phyloP scores from a whole-genome alignment of 2,888 invertebrate genomes.

The Hofmannophila pseudospretella region DNA sequence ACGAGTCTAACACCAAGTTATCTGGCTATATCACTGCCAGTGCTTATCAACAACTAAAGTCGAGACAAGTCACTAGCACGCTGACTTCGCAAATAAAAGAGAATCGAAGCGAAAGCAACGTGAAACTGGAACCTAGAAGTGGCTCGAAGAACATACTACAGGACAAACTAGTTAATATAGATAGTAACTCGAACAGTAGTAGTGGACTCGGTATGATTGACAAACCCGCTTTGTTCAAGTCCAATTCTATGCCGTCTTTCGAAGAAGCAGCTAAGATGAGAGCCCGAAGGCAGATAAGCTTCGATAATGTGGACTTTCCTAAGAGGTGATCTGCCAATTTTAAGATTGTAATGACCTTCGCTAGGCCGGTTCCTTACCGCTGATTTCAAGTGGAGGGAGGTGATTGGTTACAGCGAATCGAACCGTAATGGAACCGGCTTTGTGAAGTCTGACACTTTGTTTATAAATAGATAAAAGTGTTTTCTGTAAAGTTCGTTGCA shows the following conservation, averaged over 20 bases:
- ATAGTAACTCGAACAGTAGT: constrained; percentile 56
- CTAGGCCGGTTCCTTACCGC: too few relatives aligned
- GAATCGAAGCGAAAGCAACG: constrained; percentile 39
- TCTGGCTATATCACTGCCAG: constrained; percentile 72
- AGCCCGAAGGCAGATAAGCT: constrained; percentile 79
- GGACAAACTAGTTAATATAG: constrained; percentile 68
- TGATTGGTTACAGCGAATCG: too few relatives aligned
- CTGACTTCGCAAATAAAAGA: constrained; percentile 54
- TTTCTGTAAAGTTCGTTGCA: too few relatives aligned
- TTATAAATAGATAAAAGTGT: not conserved
- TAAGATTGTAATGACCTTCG: constrained; percentile 2
- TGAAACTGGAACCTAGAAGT: constrained; percentile 52
- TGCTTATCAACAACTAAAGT: constrained; percentile 55
- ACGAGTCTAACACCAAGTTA: constrained; percentile 47
- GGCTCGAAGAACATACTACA: constrained; percentile 62
- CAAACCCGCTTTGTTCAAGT: constrained; percentile 49
- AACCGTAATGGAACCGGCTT: too few relatives aligned
- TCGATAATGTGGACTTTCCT: constrained; percentile 74
- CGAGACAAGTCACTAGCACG: constrained; percentile 35
- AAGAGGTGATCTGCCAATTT: constrained; percentile 49
- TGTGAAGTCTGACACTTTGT: not conserved
- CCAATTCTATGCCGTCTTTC: constrained; percentile 66
- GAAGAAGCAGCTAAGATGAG: constrained; percentile 70
- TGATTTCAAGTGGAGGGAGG: too few relatives aligned
- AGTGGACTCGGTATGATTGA: constrained; percentile 50